These are phyloP conservation scores for Andrena praecox DNA, from an alignment of 2,888 invertebrate genomes.

Conservation along the genomic window DNA sequence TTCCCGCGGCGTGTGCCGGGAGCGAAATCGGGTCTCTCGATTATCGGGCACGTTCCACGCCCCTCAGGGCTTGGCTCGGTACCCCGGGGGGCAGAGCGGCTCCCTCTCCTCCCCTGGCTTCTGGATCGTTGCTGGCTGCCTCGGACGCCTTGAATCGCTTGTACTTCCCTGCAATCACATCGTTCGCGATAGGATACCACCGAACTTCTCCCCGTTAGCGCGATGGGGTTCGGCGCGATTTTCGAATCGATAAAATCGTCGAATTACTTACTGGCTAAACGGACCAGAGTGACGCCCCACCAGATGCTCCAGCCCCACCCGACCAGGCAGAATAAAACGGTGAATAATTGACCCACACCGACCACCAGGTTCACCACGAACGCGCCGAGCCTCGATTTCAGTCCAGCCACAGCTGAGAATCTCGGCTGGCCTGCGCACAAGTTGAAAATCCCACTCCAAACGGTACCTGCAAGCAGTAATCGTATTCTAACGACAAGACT, in stretches of 20 bases:
- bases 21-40: constrained; percentile 3
- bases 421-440: constrained; percentile 95
- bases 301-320: constrained; percentile 99
- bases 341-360: constrained; percentile 95
- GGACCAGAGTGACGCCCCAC: constrained; percentile 98
- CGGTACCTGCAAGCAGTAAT: constrained; percentile 89
- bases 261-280: constrained; percentile 92
- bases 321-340: constrained; percentile 96
- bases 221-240: background rate
- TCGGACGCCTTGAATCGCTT: constrained; percentile 82
- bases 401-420: constrained; percentile 92
- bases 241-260: constrained; percentile 20
- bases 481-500: background rate
- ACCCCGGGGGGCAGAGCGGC: constrained; percentile 78
- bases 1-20: constrained; percentile 2
- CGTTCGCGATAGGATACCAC: too few species aligned
- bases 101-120: constrained; percentile 77
- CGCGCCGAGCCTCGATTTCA: constrained; percentile 91
- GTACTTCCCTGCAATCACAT: constrained; percentile 77
- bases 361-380: constrained; percentile 94
- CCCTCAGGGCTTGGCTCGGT: constrained; percentile 78
- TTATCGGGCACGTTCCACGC: constrained; percentile 79
- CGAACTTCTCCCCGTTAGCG: background rate
- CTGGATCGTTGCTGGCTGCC: constrained; percentile 79
- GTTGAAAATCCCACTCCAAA: constrained; percentile 95